Percentiles rank a stretch among this genome's conserved stretches.
phyloP scores from a whole-genome alignment of 2,797 vertebrate species.

The Galago senegalensis region DNA sequence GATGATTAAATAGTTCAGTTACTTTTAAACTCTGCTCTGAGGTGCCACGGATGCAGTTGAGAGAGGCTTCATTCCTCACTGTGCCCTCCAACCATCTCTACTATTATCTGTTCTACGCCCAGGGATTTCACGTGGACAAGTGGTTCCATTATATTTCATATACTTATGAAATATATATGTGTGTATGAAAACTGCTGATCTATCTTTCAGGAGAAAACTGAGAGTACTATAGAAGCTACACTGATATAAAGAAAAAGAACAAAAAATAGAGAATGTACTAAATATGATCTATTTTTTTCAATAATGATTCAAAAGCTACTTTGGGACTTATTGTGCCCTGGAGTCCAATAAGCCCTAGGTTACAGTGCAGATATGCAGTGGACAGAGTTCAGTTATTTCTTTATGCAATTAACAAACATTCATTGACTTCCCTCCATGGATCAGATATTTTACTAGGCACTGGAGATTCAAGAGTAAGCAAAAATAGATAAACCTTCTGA shows the following conservation, averaged over 20 bases:
- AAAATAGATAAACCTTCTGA: not conserved
- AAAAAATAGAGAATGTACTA: not conserved
- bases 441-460: not conserved
- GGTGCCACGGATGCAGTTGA: not conserved
- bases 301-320: slow-evolving; percentile 31
- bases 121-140: not conserved
- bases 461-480: not conserved
- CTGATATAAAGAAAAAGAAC: not conserved
- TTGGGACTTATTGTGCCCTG: not conserved
- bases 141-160: not conserved
- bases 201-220: slow-evolving; percentile 40
- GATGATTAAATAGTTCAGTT: not conserved
- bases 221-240: not conserved
- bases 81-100: not conserved
- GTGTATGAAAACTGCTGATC: not conserved
- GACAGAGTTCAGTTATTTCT: not conserved
- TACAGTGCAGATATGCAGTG: not conserved
- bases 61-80: not conserved
- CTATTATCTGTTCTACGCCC: not conserved
- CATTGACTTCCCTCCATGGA: not conserved
- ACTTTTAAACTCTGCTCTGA: not conserved
- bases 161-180: not conserved
- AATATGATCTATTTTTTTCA: slow-evolving; percentile 27
- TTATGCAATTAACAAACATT: not conserved
- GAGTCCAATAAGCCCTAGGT: not conserved